Evolutionary conservation across 1,140 invertebrate genomes (phyloP), one percentile per base, ranked within the genome.

Genomic region (Hyles euphorbiae): DNA sequence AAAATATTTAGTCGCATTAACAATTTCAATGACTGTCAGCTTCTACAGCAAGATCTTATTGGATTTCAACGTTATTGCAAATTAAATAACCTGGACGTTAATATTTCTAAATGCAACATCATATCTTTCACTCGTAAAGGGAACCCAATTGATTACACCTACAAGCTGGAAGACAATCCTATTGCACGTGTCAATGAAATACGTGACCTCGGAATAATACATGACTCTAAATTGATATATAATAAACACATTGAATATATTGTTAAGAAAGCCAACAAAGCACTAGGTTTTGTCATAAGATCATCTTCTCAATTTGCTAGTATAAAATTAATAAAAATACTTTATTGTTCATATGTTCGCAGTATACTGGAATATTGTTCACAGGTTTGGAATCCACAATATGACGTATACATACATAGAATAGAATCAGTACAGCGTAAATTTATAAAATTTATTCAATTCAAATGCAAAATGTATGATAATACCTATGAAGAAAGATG

Each of bases 1-100:
- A 74, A 72, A 44, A 53, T 70, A 32, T 69, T 53, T 8, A 71
- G 56, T 60, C 5, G 40, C 3, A 56, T 74, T 10, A 43, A 43
- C 9, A 53, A 45, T 9, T 0, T 47, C 2, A 8, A 32, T 22
- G 66, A 9, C 45, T 71, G 32, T 62, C n/a, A 44, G 36, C 22
- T 61, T 65, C 53, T 10, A n/a, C 68, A 4, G 22, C 58, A 34
- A 65, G 58, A 54, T 34, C 8, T 40, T 5, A 5, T 5, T 8
- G 2, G 36, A 40, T 63, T 75, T 56, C 50, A 58, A 9, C 5
- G 58, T 5, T 70, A 72, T 51, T 72, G 67, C 47, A 0, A 5
- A 3, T 3, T 0, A 5, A 68, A 64, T 50, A 53, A 56, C 32
- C 34, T 67, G 9, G 52, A 73, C 2, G 12, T 73, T 7, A 73